phyloP scores from a whole-genome alignment of 2,113 vertebrate species.

The Leptosomus discolor region DNA sequence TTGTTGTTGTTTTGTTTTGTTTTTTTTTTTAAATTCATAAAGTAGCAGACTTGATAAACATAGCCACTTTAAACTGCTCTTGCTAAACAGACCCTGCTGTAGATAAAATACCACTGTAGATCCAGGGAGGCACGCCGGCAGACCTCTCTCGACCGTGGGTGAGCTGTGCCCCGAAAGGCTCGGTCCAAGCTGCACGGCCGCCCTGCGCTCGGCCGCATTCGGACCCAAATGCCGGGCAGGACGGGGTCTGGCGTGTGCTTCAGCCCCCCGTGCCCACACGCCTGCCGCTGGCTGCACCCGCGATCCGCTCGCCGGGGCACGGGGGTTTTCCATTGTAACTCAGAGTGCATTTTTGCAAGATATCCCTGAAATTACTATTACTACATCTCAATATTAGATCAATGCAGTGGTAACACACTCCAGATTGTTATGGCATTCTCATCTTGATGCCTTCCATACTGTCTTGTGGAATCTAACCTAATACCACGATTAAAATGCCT shows the following conservation, averaged over 20 bases:
- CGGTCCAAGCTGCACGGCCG: rapidly evolving
- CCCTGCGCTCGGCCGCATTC: rapidly evolving
- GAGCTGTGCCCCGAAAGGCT: not conserved
- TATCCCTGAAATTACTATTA: slow-evolving; percentile 63
- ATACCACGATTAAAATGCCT: slow-evolving; percentile 62
- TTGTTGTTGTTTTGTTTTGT: not conserved
- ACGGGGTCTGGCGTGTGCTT: rapidly evolving
- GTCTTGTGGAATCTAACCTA: slow-evolving; percentile 55
- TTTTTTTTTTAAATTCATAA: slow-evolving; percentile 58
- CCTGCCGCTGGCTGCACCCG: not conserved
- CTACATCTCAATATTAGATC: slow-evolving; percentile 53
- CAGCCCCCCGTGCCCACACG: rapidly evolving
- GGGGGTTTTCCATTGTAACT: slow-evolving; percentile 25
- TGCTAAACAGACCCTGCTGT: slow-evolving; percentile 69
- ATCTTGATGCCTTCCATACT: slow-evolving; percentile 67
- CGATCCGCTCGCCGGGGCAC: rapidly evolving
- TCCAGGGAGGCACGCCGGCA: not conserved
- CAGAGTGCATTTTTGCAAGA: slow-evolving; percentile 47
- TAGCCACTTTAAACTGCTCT: slow-evolving; percentile 74
- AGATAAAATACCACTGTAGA: slow-evolving; percentile 48
- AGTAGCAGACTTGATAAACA: slow-evolving; percentile 72
- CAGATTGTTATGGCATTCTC: slow-evolving; percentile 59
- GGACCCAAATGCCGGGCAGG: rapidly evolving
- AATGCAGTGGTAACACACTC: slow-evolving; percentile 58
- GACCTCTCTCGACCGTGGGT: not conserved